Evolutionary conservation across 1,140 invertebrate species (phyloP), one percentile per base, ranked within the genome.

Genomic region (Rhopalosiphum maidis): DNA sequence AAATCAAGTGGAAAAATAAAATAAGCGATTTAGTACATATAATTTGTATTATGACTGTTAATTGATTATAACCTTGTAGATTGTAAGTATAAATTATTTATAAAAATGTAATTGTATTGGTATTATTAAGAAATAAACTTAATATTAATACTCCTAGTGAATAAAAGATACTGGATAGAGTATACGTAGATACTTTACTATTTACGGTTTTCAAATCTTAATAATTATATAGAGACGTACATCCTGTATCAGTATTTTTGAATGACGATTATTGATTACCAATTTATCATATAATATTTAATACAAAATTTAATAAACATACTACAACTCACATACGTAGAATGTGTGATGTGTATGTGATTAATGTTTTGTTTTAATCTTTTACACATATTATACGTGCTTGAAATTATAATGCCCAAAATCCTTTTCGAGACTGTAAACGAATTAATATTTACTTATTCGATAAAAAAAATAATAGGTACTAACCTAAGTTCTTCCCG

Each of bases 161-260:
- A 60, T 60, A 60, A 4, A n/a, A 60, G 11, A n/a, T 68, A 15
- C 30, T 51, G 48, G 15, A 51, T 51, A 46, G 48, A 18, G 15
- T 51, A 51, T 51, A 51, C 48, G 48, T 51, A 51, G 41, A 41
- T 41, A 41, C 41, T 15, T 68, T 5, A 68, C 60, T 68, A n/a
- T 68, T 68, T 15, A 68, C 3, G 60, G 60, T 23, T 85, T 85
- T 25, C 41, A 25, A 86, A 86, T 86, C 23, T 86, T 41, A 41
- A 86, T 46, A 41, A 46, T 46, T 43, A 77, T 21, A 77, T 30
- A 15, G 23, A 43, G 41, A 46, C 23, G 1, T n/a, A 89, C 87
- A 89, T 89, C 87, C 87, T 89, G 87, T 89, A 48, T 37, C 35
- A n/a, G n/a, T 37, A n/a, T 89, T 54, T 86, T 89, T 89, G 21